These are phyloP conservation scores for Isichthys henryi DNA, from an alignment of 2,113 vertebrate genomes.

Conservation along the genomic window DNA sequence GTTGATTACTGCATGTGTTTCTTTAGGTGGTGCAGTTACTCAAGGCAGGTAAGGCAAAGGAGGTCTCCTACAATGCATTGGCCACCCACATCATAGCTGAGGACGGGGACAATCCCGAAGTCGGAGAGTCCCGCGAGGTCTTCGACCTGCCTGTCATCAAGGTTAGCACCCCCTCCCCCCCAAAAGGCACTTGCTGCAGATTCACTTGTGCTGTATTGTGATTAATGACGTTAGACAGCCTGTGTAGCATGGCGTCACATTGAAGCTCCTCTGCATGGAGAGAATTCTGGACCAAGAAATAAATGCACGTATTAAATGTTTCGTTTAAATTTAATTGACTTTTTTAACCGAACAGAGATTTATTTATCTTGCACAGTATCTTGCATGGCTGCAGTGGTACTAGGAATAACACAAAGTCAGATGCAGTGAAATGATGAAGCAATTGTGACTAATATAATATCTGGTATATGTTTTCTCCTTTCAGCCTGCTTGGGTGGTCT, in stretches of 20 bases:
- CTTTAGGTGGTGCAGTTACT: conserved; percentile 82
- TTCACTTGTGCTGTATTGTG: background rate
- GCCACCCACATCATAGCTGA: conserved; percentile 95
- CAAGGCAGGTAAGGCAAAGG: conserved; percentile 91
- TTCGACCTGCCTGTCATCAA: conserved; percentile 96
- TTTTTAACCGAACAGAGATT: background rate
- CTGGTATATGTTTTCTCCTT: conserved; percentile 29
- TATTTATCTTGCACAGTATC: background rate
- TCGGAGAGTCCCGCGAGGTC: conserved; percentile 91
- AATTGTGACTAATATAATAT: background rate
- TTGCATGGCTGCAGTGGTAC: background rate
- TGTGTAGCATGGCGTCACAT: background rate
- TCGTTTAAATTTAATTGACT: background rate
- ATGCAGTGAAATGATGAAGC: background rate
- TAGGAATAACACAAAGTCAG: background rate
- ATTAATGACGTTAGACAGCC: background rate
- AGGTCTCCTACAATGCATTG: conserved; percentile 92
- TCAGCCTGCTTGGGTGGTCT: conserved; percentile 91
- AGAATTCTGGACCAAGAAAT: background rate
- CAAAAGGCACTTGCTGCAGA: background rate
- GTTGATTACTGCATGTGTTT: background rate
- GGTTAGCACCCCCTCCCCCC: conserved; percentile 49
- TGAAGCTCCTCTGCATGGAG: background rate
- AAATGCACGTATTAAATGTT: background rate
- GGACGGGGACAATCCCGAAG: conserved; percentile 93